Evolutionary conservation across 2,888 invertebrate species (phyloP).

Genomic region (Meiosimyza decipiens): DNA sequence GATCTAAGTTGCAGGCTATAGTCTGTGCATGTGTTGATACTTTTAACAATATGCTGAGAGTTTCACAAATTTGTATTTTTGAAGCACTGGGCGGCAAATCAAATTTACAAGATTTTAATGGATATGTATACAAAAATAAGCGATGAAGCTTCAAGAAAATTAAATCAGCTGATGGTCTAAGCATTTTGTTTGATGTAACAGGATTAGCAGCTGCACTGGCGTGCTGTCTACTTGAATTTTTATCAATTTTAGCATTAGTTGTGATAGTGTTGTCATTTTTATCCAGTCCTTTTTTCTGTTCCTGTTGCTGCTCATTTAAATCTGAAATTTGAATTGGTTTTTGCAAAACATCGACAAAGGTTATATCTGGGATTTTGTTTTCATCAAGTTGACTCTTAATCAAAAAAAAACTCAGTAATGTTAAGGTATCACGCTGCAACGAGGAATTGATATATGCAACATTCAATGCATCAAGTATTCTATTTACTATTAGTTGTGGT

Average conservation of each 20-base stretch:
- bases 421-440: constrained; percentile 52
- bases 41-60: constrained; percentile 57
- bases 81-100: constrained; percentile 44
- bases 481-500: constrained; percentile 46
- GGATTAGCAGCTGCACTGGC: neutral
- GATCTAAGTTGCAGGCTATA: constrained; percentile 49
- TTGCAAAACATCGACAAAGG: constrained; percentile 44
- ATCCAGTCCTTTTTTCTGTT: constrained; percentile 30
- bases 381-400: constrained; percentile 50
- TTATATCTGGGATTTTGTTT: constrained; percentile 31
- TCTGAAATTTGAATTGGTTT: constrained; percentile 23
- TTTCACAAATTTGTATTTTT: constrained; percentile 55
- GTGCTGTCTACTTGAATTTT: neutral
- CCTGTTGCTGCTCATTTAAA: neutral
- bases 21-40: constrained; percentile 51
- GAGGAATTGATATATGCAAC: constrained; percentile 38
- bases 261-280: neutral
- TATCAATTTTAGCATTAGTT: neutral
- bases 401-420: constrained; percentile 50
- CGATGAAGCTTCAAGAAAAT: constrained; percentile 50
- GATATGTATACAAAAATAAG: constrained; percentile 52
- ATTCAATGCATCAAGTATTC: constrained; percentile 50
- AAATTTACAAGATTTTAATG: constrained; percentile 50
- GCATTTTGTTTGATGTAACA: neutral
- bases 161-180: constrained; percentile 34